Evolutionary conservation across 2,797 vertebrate species (phyloP), one percentile per base, ranked within the genome.

Genomic region (Cottoperca gobio): DNA sequence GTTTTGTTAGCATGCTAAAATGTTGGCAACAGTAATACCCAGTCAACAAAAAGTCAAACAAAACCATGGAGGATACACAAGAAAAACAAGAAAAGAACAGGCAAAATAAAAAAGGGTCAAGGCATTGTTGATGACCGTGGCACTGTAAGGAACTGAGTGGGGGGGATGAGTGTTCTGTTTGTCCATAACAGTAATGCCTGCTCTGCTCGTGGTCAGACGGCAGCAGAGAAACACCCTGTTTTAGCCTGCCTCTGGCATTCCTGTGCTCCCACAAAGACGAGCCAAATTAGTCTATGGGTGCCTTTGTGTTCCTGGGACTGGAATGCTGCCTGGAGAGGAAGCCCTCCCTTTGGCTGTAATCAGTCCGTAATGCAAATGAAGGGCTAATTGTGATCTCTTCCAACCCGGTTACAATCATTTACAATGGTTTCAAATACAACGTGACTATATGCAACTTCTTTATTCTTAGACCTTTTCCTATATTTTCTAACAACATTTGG

Each of bases 161-260:
- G n/a, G n/a, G n/a, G n/a, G n/a, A n/a, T 9, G 39, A 17, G 12
- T 11, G 35, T 55, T 58, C 26, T 63, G 39, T 21, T 21, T 55
- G 26, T 11, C 28, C 11, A 11, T 42, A 42, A 19, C 16, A 8
- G 26, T 52, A 4, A 42, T 14, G 28, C 24, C n/a, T 43, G 31
- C 17, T 28, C 16, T 24, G 58, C 46, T 67, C 12, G 16, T 42
- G 63, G 28, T 28, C 65, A 31, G 28, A 52, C 39, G 14, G 45
- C 53, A 48, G 45, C 31, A 46, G 52, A 48, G 52, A 53, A 73
- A 74, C 67, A 31, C 55, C 55, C 48, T 31, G 40, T 48, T 49
- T 54, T 42, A 71, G 33, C 24, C 1, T 21, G 65, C 74, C 60
- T 49, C 49, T 71, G 55, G 31, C 52, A 60, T 75, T 80, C 78